Conservation (phyloP, 2,797 vertebrate genomes). For the Acropternis orthonyx region DNA sequence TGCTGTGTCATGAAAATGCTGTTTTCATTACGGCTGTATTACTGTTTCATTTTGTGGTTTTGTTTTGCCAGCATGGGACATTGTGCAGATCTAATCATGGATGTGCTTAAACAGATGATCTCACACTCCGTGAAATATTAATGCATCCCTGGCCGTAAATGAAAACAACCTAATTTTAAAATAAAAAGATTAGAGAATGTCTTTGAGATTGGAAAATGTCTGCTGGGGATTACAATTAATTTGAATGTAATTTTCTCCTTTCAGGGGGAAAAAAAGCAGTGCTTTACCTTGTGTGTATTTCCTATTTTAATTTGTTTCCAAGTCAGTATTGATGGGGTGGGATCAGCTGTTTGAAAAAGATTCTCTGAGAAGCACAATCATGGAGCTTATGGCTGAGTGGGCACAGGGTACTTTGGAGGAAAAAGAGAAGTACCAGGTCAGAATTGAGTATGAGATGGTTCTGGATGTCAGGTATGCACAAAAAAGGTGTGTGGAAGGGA, state of each 20-base stretch:
- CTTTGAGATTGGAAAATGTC: not conserved
- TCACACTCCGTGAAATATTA: slow-evolving; percentile 8
- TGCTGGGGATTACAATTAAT: not conserved
- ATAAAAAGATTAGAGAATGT: not conserved
- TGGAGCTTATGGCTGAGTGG: not conserved
- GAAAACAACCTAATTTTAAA: slow-evolving; percentile 20
- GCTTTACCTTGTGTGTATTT: not conserved
- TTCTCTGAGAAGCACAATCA: rapidly evolving
- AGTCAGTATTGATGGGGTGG: not conserved
- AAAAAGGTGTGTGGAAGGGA: not conserved
- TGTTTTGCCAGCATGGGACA: not conserved
- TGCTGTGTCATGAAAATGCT: not conserved
- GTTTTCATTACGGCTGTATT: not conserved
- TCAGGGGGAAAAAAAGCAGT: not conserved
- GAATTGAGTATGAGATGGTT: not conserved
- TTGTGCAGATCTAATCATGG: not conserved
- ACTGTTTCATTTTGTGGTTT: not conserved
- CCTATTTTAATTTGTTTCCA: not conserved
- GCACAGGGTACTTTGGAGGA: not conserved
- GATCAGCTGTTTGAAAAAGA: not conserved
- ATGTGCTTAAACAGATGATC: slow-evolving; percentile 38
- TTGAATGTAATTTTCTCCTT: not conserved
- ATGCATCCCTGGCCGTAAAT: not conserved
- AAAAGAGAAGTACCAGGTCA: not conserved
- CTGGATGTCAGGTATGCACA: not conserved